Evolutionary conservation across 2,113 vertebrate species (phyloP).

Genomic region (Epinephelus lanceolatus): DNA sequence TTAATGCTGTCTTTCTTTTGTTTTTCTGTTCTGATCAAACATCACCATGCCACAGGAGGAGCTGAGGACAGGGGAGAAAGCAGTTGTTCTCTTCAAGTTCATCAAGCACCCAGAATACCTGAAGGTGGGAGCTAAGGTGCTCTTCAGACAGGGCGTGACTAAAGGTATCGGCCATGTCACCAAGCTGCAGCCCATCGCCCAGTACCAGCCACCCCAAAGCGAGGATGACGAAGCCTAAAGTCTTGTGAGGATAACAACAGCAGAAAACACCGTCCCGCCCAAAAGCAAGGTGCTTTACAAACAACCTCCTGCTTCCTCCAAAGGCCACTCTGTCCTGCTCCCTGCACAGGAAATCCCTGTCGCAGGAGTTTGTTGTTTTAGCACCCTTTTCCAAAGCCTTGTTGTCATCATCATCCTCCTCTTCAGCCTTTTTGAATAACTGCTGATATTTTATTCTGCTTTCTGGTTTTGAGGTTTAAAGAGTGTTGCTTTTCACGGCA

Average conservation of each 20-base stretch:
- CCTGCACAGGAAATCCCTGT: constrained; percentile 32
- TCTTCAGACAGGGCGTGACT: constrained; percentile 96
- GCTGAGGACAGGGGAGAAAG: constrained; percentile 96
- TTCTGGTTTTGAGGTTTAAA: constrained; percentile 32
- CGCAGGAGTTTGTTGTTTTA: constrained; percentile 5
- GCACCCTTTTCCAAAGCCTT: constrained; percentile 52
- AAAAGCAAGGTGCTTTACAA: constrained; percentile 52
- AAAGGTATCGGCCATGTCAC: constrained; percentile 98
- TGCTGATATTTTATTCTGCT: constrained; percentile 24
- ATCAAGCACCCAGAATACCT: constrained; percentile 99
- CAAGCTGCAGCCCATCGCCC: constrained; percentile 89
- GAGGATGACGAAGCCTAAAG: constrained; percentile 66
- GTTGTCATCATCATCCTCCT: constrained; percentile 12
- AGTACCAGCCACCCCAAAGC: constrained; percentile 59
- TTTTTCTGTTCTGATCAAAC: background rate
- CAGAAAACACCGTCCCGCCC: constrained; percentile 53
- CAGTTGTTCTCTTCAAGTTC: constrained; percentile 95
- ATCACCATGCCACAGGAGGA: constrained; percentile 87
- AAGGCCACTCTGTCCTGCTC: constrained; percentile 29
- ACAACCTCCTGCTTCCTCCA: constrained; percentile 20
- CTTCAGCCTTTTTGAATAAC: constrained; percentile 42
- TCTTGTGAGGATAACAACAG: background rate
- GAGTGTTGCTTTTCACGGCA: constrained; percentile 19
- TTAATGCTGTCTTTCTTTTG: constrained; percentile 17
- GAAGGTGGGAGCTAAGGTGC: constrained; percentile 95